Evolutionary conservation across 2,113 vertebrate genomes (phyloP).

Genomic region (Salminus brasiliensis): DNA sequence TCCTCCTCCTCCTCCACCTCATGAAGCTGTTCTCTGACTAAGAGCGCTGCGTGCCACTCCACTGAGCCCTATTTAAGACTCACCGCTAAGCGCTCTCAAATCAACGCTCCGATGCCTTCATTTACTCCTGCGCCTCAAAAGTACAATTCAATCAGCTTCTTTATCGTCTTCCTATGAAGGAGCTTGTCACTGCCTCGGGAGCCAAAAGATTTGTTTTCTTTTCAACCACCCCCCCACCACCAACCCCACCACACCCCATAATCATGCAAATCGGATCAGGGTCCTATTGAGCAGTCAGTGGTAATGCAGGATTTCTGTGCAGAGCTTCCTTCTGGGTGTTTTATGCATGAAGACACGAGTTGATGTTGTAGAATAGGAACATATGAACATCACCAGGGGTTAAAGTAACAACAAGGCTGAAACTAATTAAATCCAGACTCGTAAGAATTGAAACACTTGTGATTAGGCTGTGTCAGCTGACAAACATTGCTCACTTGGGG

Average conservation of each 20-base stretch:
- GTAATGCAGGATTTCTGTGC: slow-evolving; percentile 16
- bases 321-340: slow-evolving; percentile 21
- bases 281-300: slow-evolving; percentile 16
- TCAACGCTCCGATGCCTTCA: slow-evolving; percentile 33
- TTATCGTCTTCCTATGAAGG: slow-evolving; percentile 27
- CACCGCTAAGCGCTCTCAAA: slow-evolving; percentile 44
- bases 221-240: neutral
- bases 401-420: neutral
- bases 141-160: slow-evolving; percentile 46
- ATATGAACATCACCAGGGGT: neutral
- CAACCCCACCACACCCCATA: slow-evolving; percentile 30
- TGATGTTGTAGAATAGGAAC: neutral
- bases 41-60: slow-evolving; percentile 14
- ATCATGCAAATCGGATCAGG: slow-evolving; percentile 48
- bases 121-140: slow-evolving; percentile 25
- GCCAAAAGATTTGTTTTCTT: slow-evolving; percentile 38
- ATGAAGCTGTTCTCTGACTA: slow-evolving; percentile 7
- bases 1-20: slow-evolving; percentile 1
- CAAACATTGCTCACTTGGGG: neutral
- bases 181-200: slow-evolving; percentile 20
- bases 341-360: neutral
- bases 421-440: neutral
- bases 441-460: neutral
- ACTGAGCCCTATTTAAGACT: slow-evolving; percentile 23
- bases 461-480: neutral